Evolutionary conservation across 2,797 vertebrate species (phyloP).

Genomic region (Salmo trutta): DNA sequence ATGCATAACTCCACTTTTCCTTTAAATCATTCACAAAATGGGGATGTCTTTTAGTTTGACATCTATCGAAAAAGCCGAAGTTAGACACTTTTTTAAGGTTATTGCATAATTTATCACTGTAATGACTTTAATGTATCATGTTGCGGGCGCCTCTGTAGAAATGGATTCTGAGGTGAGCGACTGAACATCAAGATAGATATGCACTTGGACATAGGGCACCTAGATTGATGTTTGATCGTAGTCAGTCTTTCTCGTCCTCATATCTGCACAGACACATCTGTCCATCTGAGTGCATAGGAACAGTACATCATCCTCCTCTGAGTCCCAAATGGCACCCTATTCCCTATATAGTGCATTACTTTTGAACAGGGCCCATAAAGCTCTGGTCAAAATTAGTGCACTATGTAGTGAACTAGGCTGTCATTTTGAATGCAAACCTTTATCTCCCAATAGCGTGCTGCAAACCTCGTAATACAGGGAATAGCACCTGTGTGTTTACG

Average conservation of each 20-base stretch:
- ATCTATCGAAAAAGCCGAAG: slow-evolving; percentile 44
- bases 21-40: slow-evolving; percentile 64
- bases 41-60: slow-evolving; percentile 52
- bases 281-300: neutral
- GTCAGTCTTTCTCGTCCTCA: neutral
- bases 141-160: slow-evolving; percentile 34
- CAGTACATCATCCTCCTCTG: neutral
- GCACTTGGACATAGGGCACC: slow-evolving; percentile 35
- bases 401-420: no score
- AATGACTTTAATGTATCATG: slow-evolving; percentile 44
- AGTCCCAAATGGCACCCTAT: neutral
- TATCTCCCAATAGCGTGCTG: neutral
- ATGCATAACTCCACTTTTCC: slow-evolving; percentile 49
- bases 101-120: slow-evolving; percentile 57
- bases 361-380: no score
- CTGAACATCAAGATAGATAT: slow-evolving; percentile 26
- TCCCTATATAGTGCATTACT: no score
- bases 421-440: no score
- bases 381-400: no score
- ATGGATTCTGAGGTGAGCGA: slow-evolving; percentile 19
- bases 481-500: slow-evolving; percentile 19
- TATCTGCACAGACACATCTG: slow-evolving; percentile 18
- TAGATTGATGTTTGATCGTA: slow-evolving; percentile 22
- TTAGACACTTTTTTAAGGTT: slow-evolving; percentile 43
- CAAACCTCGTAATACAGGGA: slow-evolving; percentile 17